Evolutionary conservation across 2,113 vertebrate genomes (phyloP).

Genomic region (Balaeniceps rex): DNA sequence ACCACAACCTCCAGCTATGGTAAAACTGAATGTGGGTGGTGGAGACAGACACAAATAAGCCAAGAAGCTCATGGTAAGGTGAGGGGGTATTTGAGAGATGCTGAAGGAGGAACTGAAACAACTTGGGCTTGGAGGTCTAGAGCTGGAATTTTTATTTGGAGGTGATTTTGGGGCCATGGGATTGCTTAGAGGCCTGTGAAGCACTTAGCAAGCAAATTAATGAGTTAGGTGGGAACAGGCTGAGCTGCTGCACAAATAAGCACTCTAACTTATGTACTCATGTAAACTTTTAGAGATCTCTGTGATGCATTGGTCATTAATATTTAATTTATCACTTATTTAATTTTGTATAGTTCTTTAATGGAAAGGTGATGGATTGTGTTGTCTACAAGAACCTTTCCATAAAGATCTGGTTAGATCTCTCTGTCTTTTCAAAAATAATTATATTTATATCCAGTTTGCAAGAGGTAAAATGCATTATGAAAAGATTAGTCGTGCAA

Average conservation of each 20-base stretch:
- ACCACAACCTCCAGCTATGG: background rate
- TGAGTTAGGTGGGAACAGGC: background rate
- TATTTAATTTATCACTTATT: constrained; percentile 57
- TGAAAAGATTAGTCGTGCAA: constrained; percentile 20
- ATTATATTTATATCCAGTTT: background rate
- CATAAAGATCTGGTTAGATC: constrained; percentile 9
- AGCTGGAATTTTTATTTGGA: background rate
- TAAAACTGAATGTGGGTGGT: background rate
- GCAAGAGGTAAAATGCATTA: constrained; percentile 4
- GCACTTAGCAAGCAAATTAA: background rate
- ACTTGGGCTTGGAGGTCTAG: background rate
- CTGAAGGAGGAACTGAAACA: background rate
- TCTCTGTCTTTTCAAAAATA: background rate
- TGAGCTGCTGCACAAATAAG: background rate
- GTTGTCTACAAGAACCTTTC: background rate
- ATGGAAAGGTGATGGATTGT: constrained; percentile 8
- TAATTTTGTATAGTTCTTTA: constrained; percentile 24
- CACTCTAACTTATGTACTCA: background rate
- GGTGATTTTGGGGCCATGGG: background rate
- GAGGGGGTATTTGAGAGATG: background rate
- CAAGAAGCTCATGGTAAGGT: background rate
- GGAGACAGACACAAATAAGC: background rate
- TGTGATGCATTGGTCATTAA: constrained; percentile 30
- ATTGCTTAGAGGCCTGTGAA: background rate
- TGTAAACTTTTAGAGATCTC: background rate